Percentiles rank a stretch among this genome's conserved stretches.
Conservation (phyloP, 2,797 vertebrate species). For the Fratercula arctica region DNA sequence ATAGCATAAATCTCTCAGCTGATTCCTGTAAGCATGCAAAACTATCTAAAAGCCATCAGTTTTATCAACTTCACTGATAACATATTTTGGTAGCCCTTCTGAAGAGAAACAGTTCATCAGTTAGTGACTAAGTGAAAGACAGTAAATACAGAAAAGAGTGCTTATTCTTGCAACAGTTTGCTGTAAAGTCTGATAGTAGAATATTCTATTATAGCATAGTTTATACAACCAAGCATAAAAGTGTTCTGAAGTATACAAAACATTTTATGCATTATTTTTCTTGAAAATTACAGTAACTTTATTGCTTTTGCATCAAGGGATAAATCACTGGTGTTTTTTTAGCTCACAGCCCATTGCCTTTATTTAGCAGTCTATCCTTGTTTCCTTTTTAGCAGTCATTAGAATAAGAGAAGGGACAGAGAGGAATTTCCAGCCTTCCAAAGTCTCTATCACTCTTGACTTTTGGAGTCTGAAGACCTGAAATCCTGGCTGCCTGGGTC, state of each 20-base stretch:
- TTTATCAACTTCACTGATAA: background rate
- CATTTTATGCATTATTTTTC: background rate
- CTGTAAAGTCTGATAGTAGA: background rate
- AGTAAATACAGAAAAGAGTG: background rate
- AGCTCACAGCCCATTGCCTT: background rate
- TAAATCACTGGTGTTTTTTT: background rate
- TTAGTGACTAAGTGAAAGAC: background rate
- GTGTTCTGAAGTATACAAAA: slow-evolving; percentile 1
- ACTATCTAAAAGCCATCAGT: background rate
- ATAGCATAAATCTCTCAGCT: background rate
- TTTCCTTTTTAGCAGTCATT: background rate
- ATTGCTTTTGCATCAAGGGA: background rate
- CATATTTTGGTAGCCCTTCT: background rate
- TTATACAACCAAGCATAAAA: background rate
- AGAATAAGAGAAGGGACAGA: background rate
- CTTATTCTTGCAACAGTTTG: background rate
- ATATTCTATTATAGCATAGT: background rate
- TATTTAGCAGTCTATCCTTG: background rate
- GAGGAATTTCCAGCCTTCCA: background rate
- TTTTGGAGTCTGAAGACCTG: background rate
- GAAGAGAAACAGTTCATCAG: background rate
- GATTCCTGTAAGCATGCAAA: background rate
- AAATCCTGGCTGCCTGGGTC: background rate
- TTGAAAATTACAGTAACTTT: background rate
- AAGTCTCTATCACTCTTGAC: background rate